These are phyloP conservation scores for Apocrypta bakeri DNA, from an alignment of 1,140 invertebrate genomes.

Conservation along the genomic window DNA sequence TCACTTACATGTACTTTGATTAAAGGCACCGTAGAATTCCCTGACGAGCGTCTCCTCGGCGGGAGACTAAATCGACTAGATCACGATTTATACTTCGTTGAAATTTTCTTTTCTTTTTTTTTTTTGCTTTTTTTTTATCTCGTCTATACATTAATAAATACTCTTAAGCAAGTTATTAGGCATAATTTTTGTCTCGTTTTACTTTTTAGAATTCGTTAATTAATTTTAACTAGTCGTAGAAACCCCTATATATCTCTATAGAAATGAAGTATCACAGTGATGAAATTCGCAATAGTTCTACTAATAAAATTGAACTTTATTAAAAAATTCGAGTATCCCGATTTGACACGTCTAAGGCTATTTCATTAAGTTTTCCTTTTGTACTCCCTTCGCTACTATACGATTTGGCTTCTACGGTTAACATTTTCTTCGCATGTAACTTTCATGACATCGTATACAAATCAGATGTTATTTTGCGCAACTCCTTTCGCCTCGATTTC, in stretches of 20 bases:
- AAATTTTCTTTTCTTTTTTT: not conserved
- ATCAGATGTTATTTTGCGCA: not conserved
- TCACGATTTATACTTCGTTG: not conserved
- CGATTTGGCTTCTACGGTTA: slow-evolving; percentile 46
- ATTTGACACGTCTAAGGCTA: slow-evolving; percentile 46
- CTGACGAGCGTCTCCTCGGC: not conserved
- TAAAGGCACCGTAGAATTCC: slow-evolving; percentile 46
- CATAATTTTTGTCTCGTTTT: not conserved
- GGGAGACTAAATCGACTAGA: not conserved
- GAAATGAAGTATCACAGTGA: slow-evolving; percentile 53
- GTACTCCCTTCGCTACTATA: slow-evolving; percentile 32
- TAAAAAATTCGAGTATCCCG: slow-evolving; percentile 30
- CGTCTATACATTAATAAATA: not conserved
- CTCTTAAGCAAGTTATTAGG: not conserved
- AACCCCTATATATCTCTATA: slow-evolving; percentile 33
- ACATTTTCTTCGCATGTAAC: slow-evolving; percentile 24
- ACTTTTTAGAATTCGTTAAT: not conserved
- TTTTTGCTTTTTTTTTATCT: not conserved
- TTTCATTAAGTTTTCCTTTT: slow-evolving; percentile 35
- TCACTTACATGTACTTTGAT: slow-evolving; percentile 41
- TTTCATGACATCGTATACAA: slow-evolving; percentile 2
- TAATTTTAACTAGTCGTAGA: slow-evolving; percentile 1
- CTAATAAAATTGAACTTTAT: slow-evolving; percentile 9
- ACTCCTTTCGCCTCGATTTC: not conserved
- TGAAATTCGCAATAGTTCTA: slow-evolving; percentile 1